Conservation (phyloP, 2,888 invertebrate genomes). For the Dicycla oo region DNA sequence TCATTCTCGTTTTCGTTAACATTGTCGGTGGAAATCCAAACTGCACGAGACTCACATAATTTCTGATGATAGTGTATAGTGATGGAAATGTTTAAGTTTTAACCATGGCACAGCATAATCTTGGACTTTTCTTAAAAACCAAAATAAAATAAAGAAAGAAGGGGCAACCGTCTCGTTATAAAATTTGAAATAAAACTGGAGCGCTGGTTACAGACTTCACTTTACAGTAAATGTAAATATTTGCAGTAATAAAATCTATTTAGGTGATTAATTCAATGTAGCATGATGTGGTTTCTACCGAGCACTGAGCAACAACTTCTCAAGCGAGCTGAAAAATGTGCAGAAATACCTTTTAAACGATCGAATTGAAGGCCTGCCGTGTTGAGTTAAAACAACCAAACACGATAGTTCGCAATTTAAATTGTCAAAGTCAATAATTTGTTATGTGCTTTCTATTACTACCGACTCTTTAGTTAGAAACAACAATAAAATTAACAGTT, state of each 20-base stretch:
- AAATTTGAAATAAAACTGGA: slow-evolving; percentile 70
- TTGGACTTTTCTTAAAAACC: slow-evolving; percentile 50
- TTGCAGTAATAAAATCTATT: slow-evolving; percentile 86
- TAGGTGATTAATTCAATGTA: slow-evolving; percentile 83
- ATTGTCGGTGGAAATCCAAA: not conserved
- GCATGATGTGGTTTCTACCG: slow-evolving; percentile 75
- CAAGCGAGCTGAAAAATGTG: slow-evolving; percentile 58
- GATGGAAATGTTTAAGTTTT: slow-evolving; percentile 27
- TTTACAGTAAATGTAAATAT: slow-evolving; percentile 83
- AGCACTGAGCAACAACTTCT: slow-evolving; percentile 58
- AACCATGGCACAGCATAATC: slow-evolving; percentile 30
- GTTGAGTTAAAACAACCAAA: slow-evolving; percentile 66
- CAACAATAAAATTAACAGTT: slow-evolving; percentile 13
- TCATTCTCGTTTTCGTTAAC: not conserved
- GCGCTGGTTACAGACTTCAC: slow-evolving; percentile 73
- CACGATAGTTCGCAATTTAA: slow-evolving; percentile 51
- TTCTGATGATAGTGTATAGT: slow-evolving; percentile 12
- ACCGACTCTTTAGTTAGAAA: not conserved
- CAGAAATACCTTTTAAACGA: slow-evolving; percentile 66
- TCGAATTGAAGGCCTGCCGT: slow-evolving; percentile 62
- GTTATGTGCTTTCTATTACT: slow-evolving; percentile 48
- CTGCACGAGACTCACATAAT: slow-evolving; percentile 5
- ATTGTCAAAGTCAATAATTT: slow-evolving; percentile 56
- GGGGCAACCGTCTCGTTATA: slow-evolving; percentile 49
- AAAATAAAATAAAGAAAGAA: slow-evolving; percentile 51